These are phyloP conservation scores for Danaus chrysippus DNA, from an alignment of 2,888 invertebrate species.

Conservation along the genomic window DNA sequence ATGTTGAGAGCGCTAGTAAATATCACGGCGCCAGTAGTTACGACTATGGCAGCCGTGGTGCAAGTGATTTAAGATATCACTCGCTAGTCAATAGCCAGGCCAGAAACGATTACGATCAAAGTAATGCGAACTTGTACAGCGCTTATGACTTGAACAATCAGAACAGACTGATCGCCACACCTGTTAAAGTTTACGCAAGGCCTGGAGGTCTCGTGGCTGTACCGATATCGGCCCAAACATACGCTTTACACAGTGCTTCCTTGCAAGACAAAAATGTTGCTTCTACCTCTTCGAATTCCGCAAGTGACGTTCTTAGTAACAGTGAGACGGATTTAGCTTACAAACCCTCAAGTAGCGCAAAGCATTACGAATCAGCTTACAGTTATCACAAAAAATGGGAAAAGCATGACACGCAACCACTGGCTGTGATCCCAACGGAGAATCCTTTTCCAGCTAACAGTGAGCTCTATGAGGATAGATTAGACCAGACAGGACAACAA, in stretches of 20 bases:
- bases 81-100: slow-evolving; percentile 47
- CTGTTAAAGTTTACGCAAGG: slow-evolving; percentile 54
- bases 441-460: slow-evolving; percentile 50
- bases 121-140: slow-evolving; percentile 38
- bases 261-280: slow-evolving; percentile 47
- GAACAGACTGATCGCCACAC: slow-evolving; percentile 44
- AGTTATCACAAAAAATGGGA: slow-evolving; percentile 71
- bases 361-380: slow-evolving; percentile 65
- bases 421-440: slow-evolving; percentile 42
- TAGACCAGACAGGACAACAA: slow-evolving; percentile 35
- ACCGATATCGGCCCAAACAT: slow-evolving; percentile 51
- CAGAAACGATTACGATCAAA: slow-evolving; percentile 37
- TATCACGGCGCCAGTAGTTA: slow-evolving; percentile 39
- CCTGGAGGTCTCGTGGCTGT: slow-evolving; percentile 57
- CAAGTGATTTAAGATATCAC: slow-evolving; percentile 41
- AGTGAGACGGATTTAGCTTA: slow-evolving; percentile 36
- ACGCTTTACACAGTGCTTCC: slow-evolving; percentile 34
- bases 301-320: slow-evolving; percentile 43
- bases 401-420: slow-evolving; percentile 56
- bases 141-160: slow-evolving; percentile 41
- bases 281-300: slow-evolving; percentile 37
- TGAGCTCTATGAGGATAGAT: slow-evolving; percentile 53
- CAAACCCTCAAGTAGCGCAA: slow-evolving; percentile 43
- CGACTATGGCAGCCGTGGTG: slow-evolving; percentile 41
- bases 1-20: slow-evolving; percentile 41